These are phyloP conservation scores for Charina bottae DNA, from an alignment of 2,113 vertebrate species.

Conservation along the genomic window DNA sequence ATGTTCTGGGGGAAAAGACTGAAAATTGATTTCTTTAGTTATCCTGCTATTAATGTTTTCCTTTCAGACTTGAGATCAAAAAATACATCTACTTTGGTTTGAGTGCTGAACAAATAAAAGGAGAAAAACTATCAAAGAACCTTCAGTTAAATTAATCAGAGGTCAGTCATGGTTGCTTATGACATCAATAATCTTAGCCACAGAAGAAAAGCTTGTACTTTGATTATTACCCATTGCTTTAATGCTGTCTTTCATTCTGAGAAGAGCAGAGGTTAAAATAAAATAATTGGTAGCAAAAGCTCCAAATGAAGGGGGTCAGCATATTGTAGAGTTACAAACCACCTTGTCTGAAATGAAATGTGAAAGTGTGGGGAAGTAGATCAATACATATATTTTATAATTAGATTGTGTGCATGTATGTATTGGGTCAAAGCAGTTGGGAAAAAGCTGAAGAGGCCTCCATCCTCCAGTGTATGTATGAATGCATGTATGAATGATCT, in stretches of 20 bases:
- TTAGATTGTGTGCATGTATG: slow-evolving; percentile 24
- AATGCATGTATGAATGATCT: neutral
- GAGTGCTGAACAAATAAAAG: slow-evolving; percentile 9
- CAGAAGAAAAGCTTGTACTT: neutral
- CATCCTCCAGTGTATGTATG: neutral
- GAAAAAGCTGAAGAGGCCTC: neutral
- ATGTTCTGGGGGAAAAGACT: slow-evolving; percentile 9
- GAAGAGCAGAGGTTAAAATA: neutral
- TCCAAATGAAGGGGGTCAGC: slow-evolving; percentile 3
- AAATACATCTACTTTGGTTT: slow-evolving; percentile 38
- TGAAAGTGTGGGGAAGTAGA: neutral
- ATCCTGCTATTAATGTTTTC: slow-evolving; percentile 19
- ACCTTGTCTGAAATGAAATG: neutral
- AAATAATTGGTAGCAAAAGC: slow-evolving; percentile 10
- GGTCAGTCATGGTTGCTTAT: slow-evolving; percentile 33
- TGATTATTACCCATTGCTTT: neutral
- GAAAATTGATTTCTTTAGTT: slow-evolving; percentile 19
- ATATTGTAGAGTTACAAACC: neutral
- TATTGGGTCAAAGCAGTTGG: neutral
- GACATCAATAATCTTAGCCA: slow-evolving; percentile 5
- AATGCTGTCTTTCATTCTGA: slow-evolving; percentile 7
- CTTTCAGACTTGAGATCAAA: slow-evolving; percentile 21
- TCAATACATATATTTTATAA: slow-evolving; percentile 37
- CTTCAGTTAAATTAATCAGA: slow-evolving; percentile 20
- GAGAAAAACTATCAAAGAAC: slow-evolving; percentile 8